Base-by-base conservation (phyloP, 2,888 invertebrate genomes). In the Callyntrura sp. region DNA sequence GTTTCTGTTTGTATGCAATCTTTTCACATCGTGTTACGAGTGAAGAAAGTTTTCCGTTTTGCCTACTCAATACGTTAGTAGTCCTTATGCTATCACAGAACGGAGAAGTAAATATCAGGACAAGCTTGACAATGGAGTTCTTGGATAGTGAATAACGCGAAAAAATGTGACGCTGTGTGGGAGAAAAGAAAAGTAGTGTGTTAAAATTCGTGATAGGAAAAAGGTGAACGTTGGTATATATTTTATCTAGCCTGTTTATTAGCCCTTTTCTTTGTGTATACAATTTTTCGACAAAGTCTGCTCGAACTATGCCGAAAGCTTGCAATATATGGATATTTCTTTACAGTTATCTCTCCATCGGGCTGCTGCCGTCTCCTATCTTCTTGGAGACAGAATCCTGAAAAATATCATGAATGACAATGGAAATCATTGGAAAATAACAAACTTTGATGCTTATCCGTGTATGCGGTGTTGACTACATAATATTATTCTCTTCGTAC, bases 191-290 rank as follows among this genome's bases (percentile, higher is more conserved):
- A 14, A 35, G 45, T 17, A 17, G n/a, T 70, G 35, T 70, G 70
- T 45, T 70, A 35, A 70, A 70, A 45, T 70, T 70, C 70, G 43
- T 70, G 70, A 28, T 68, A 35, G 57, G 68, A 35, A 68, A 28
- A 70, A 70, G 45, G 45, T 45, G 43, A 45, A 17, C 5, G 43
- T 17, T 70, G 9, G 6, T 70, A 45, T 70, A 45, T 20, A 17
- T 70, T 70, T 17, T 12, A 2, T 43, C 17, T 35, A 60, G 8
- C 60, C 14, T 28, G 62, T 28, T 62, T 62, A 62, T 62, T 62
- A 62, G 1, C 12, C 11, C 8, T 9, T 57, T 57, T 57, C 57
- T 57, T 8, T 35, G 35, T 35, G 35, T 35, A n/a, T n/a, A 2
- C 35, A 2, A 35, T 35, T 35, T 35, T 35, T 25, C 62, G 14